These are phyloP conservation scores for Anthopleura sola DNA, from an alignment of 64 coral and sea anemone species.

Conservation along the genomic window DNA sequence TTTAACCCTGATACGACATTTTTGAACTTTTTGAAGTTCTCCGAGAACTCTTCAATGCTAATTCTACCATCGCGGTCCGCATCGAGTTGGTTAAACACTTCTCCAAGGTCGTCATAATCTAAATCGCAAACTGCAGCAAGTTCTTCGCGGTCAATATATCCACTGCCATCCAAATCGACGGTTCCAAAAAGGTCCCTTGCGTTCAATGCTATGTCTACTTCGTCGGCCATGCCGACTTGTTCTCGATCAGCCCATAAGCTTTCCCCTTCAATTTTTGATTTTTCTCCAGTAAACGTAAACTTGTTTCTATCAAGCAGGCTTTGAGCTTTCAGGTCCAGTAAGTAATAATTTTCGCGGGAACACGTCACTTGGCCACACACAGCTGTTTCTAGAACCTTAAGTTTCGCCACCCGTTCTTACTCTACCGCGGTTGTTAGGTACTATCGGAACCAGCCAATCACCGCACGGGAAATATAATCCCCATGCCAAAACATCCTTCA, in stretches of 20 bases:
- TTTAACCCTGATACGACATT: constrained; percentile 83
- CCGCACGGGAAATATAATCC: background rate
- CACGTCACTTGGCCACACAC: constrained; percentile 76
- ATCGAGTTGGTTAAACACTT: constrained; percentile 90
- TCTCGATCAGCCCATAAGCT: constrained; percentile 48
- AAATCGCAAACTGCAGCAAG: constrained; percentile 97
- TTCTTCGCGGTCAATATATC: constrained; percentile 85
- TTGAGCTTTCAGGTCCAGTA: background rate
- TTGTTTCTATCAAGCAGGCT: constrained; percentile 10
- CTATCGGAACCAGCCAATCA: constrained; percentile 56
- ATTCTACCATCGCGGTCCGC: constrained; percentile 87
- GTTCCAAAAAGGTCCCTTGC: constrained; percentile 80
- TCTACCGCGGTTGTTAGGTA: constrained; percentile 44
- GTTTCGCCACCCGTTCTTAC: constrained; percentile 65
- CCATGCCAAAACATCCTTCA: background rate
- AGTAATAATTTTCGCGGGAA: constrained; percentile 56
- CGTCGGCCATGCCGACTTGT: constrained; percentile 41
- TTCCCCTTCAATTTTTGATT: constrained; percentile 12
- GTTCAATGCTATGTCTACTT: constrained; percentile 47
- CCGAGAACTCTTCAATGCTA: constrained; percentile 96
- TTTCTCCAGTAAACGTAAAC: constrained; percentile 16
- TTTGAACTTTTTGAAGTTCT: constrained; percentile 98
- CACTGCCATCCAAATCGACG: constrained; percentile 89
- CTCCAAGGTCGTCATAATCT: constrained; percentile 79
- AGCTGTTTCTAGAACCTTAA: constrained; percentile 72